Evolutionary conservation across 2,888 invertebrate genomes (phyloP).

Genomic region (Heliconius hortense): DNA sequence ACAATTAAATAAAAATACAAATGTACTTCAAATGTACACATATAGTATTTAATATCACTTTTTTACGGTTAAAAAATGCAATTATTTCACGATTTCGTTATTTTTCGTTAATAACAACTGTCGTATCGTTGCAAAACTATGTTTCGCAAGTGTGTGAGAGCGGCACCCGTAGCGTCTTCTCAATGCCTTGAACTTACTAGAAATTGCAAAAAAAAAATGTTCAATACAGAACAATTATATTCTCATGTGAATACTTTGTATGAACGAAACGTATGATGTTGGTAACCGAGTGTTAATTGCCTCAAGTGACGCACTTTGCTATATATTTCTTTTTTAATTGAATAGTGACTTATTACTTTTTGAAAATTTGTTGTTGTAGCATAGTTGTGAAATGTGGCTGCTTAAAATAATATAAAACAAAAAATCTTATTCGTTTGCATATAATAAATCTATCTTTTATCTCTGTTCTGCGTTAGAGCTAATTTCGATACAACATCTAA

Average conservation of each 20-base stretch:
- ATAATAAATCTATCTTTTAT: too few relatives aligned
- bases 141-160: constrained; percentile 43
- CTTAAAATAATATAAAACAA: too few relatives aligned
- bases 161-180: constrained; percentile 40
- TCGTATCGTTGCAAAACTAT: constrained; percentile 36
- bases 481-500: too few relatives aligned
- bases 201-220: constrained; percentile 41
- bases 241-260: constrained; percentile 22
- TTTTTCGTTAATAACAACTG: constrained; percentile 38
- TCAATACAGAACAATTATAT: constrained; percentile 27
- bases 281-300: constrained; percentile 10
- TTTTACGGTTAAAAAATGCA: constrained; percentile 17
- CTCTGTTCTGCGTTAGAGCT: too few relatives aligned
- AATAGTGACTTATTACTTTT: not conserved
- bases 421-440: too few relatives aligned
- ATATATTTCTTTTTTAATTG: not conserved
- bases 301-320: not conserved
- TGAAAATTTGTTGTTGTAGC: not conserved
- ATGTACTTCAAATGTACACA: not conserved
- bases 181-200: constrained; percentile 46
- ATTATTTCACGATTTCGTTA: constrained; percentile 33
- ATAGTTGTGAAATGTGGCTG: too few relatives aligned
- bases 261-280: not conserved
- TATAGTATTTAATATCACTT: not conserved
- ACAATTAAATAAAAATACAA: not conserved